Base-by-base conservation (phyloP, 2,888 invertebrate species). In the Pomacea canaliculata region DNA sequence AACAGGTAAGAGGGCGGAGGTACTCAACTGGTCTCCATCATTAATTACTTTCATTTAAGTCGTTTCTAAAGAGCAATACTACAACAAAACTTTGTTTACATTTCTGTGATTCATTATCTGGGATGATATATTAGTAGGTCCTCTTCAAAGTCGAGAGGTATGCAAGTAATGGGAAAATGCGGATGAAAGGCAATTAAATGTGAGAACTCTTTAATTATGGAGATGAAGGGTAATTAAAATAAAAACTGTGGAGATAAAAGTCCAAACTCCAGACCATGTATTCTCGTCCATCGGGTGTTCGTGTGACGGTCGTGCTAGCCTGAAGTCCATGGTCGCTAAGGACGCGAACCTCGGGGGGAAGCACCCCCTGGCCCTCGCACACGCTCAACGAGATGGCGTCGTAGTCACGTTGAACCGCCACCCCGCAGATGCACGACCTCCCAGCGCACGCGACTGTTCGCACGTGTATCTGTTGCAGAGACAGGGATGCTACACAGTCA, bases 351-450 rank as follows among this genome's bases (percentile, higher is more conserved):
- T 62, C 27, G 1, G 71, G 62, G 16, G 71, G 71, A 1, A 71
- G 71, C 19, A 60, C 5, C 3, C 71, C 71, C 10, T 48, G 18
- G 4, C 4, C 37, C 12, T 71, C 48, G 60, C 71, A 71, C 7
- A 62, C 23, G 13, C 48, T 62, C 46, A 71, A 5, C 37, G 62
- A 62, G 19, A 71, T 63, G 71, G 71, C 62, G 63, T 71, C 71
- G 8, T 60, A n/a, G 7, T 48, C 46, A n/a, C 60, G 37, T n/a
- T 71, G 71, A 7, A 71, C 62, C 7, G 71, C 71, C 16, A 71
- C 62, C 8, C 62, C 71, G 19, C 71, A 71, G 71, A 71, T 71
- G 37, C 71, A 71, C 16, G 71, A 27, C 16, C 71, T 59, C 0
- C 71, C 71, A 8, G 27, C 71, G n/a, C 71, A 71, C 37, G 71